Evolutionary conservation across 30 jellyfish, hydroid and myxozoan genomes (phyloP), one percentile per base, ranked within the genome.

Genomic region (Chironex yamaguchii): DNA sequence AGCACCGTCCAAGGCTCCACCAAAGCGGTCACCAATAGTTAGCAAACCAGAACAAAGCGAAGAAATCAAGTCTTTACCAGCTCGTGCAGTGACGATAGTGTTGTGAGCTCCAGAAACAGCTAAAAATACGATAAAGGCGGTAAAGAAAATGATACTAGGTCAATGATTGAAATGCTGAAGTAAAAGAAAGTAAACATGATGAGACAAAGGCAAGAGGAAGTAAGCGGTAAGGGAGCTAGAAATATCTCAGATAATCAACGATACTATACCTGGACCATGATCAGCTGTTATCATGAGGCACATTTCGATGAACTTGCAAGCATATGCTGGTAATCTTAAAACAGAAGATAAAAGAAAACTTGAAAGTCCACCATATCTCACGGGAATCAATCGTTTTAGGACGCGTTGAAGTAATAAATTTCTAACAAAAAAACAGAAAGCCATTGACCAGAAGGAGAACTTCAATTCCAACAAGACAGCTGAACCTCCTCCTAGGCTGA

Each of bases 101-200:
- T 95, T 95, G 84, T 95, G 99, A 0, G 99, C 99, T 14, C 99
- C 99, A 72, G 99, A 90, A n/a, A 95, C 99, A 86, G 99, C 99
- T 90, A 79, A 54, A 84, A 76, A 42, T 0, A 36, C 0, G n/a
- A n/a, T n/a, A n/a, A n/a, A n/a, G n/a, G n/a, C n/a, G n/a, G n/a
- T n/a, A n/a, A n/a, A n/a, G n/a, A n/a, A n/a, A n/a, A n/a, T n/a
- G n/a, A n/a, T n/a, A n/a, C n/a, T n/a, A n/a, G n/a, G n/a, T n/a
- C n/a, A n/a, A n/a, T n/a, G n/a, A n/a, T n/a, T n/a, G n/a, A n/a
- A n/a, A n/a, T n/a, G n/a, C n/a, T n/a, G n/a, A n/a, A n/a, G n/a
- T n/a, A n/a, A n/a, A n/a, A n/a, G n/a, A n/a, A n/a, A n/a, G n/a
- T n/a, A n/a, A 48, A 48, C 12, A 48, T 11, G 12, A n/a, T 11